Percentiles rank a stretch among this genome's conserved stretches.
phyloP scores from a whole-genome alignment of 2,888 invertebrate genomes.

The Prosopocoilus inquinatus region DNA sequence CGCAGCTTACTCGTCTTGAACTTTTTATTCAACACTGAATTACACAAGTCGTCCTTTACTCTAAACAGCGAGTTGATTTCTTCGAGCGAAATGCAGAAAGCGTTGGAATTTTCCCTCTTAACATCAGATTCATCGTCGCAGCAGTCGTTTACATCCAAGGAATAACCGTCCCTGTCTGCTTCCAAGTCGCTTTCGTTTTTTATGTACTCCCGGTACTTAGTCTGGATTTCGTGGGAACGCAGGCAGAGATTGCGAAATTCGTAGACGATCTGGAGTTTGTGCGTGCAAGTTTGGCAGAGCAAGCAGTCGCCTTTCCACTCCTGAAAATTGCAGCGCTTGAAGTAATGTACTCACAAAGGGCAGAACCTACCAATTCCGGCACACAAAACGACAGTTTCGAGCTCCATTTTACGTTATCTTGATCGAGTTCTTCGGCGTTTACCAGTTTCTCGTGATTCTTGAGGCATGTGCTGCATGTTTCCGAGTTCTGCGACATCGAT shows the following conservation, averaged over 20 bases:
- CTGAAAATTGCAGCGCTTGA: constrained; percentile 9
- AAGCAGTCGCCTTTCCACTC: constrained; percentile 30
- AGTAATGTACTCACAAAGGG: background rate
- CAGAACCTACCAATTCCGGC: constrained; percentile 38
- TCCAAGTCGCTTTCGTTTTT: constrained; percentile 10
- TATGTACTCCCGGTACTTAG: constrained; percentile 5
- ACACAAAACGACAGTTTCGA: constrained; percentile 34
- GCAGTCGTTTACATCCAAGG: constrained; percentile 8
- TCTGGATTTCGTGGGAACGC: constrained; percentile 23
- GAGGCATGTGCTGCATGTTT: constrained; percentile 12
- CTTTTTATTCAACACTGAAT: constrained; percentile 6
- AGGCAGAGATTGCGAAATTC: constrained; percentile 39
- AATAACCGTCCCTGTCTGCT: background rate
- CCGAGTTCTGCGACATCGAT: background rate
- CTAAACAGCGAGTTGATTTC: too few species aligned
- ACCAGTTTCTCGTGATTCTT: constrained; percentile 23
- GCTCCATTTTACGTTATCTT: constrained; percentile 25
- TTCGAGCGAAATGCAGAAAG: too few species aligned
- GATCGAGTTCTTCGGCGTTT: constrained; percentile 26
- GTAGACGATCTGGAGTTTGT: constrained; percentile 34
- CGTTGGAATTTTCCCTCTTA: background rate
- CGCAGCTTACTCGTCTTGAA: constrained; percentile 10
- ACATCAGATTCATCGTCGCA: background rate
- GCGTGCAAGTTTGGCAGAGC: constrained; percentile 34
- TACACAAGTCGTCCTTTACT: background rate